Conservation (phyloP, 2,113 vertebrate genomes). For the Upupa epops region DNA sequence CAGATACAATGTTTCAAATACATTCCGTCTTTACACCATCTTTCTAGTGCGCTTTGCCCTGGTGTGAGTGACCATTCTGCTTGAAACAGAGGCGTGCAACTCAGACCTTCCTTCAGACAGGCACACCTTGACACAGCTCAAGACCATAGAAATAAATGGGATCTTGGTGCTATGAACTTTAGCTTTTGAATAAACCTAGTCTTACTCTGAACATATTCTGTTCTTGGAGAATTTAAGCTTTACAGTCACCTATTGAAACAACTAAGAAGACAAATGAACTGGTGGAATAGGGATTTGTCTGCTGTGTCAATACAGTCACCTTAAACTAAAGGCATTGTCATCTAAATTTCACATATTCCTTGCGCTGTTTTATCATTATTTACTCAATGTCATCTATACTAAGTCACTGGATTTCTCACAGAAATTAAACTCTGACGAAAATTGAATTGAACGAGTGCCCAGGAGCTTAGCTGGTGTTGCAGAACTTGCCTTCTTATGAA, state of each 20-base stretch:
- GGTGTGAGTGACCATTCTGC: not conserved
- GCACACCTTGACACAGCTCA: not conserved
- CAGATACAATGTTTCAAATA: not conserved
- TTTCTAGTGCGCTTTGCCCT: not conserved
- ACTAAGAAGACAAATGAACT: not conserved
- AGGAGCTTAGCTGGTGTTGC: not conserved
- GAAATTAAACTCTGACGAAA: constrained; percentile 9
- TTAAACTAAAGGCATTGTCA: not conserved
- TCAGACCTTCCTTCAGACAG: not conserved
- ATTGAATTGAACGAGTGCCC: not conserved
- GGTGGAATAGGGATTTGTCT: not conserved
- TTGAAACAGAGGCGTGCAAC: not conserved
- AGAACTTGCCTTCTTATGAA: not conserved
- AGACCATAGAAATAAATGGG: not conserved
- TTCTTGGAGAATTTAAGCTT: not conserved
- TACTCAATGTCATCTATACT: not conserved
- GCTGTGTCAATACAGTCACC: not conserved
- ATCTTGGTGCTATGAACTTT: not conserved
- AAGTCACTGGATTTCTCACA: not conserved
- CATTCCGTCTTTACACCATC: accelerated
- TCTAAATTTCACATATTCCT: not conserved
- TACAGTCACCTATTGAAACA: not conserved
- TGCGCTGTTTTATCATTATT: not conserved
- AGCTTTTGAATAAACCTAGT: not conserved
- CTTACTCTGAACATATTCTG: not conserved